Evolutionary conservation across 2,797 vertebrate species (phyloP).

Genomic region (Lerista edwardsae): DNA sequence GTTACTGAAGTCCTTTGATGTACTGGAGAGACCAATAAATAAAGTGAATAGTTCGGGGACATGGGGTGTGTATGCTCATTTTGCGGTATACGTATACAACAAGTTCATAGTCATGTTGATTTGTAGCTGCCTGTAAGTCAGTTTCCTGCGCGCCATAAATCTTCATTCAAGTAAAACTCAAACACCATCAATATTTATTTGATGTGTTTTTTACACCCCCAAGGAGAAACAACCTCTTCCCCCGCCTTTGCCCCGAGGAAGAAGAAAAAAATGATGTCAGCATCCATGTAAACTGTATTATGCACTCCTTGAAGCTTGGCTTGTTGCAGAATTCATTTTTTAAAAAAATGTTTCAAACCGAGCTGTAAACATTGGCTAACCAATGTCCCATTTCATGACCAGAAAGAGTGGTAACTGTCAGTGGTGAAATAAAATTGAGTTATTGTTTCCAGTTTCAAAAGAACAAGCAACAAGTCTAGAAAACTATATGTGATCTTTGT

Average conservation of each 20-base stretch:
- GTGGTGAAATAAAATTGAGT: slow-evolving; percentile 89
- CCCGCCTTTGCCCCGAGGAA: neutral
- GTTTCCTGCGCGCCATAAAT: slow-evolving; percentile 90
- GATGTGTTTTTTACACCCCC: slow-evolving; percentile 70
- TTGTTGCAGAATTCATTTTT: slow-evolving; percentile 56
- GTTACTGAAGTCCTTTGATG: slow-evolving; percentile 95
- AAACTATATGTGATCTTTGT: slow-evolving; percentile 81
- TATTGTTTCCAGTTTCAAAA: slow-evolving; percentile 90
- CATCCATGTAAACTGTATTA: slow-evolving; percentile 66
- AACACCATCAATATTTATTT: slow-evolving; percentile 76
- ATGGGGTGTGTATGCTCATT: slow-evolving; percentile 73
- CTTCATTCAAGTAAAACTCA: slow-evolving; percentile 79
- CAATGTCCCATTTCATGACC: slow-evolving; percentile 84
- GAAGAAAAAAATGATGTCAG: slow-evolving; percentile 19
- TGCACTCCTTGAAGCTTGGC: slow-evolving; percentile 47
- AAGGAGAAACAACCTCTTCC: slow-evolving; percentile 37
- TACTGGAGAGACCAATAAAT: slow-evolving; percentile 92
- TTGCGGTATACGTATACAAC: slow-evolving; percentile 78
- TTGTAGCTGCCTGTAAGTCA: slow-evolving; percentile 87
- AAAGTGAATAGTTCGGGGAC: slow-evolving; percentile 91
- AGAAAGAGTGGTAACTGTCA: slow-evolving; percentile 84
- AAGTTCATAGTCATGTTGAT: slow-evolving; percentile 90
- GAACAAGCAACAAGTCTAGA: slow-evolving; percentile 84
- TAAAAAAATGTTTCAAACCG: slow-evolving; percentile 72
- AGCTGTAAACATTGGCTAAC: slow-evolving; percentile 80